These are phyloP conservation scores for Sternarchorhynchus goeldii DNA, from an alignment of 2,797 vertebrate species.

Conservation along the genomic window DNA sequence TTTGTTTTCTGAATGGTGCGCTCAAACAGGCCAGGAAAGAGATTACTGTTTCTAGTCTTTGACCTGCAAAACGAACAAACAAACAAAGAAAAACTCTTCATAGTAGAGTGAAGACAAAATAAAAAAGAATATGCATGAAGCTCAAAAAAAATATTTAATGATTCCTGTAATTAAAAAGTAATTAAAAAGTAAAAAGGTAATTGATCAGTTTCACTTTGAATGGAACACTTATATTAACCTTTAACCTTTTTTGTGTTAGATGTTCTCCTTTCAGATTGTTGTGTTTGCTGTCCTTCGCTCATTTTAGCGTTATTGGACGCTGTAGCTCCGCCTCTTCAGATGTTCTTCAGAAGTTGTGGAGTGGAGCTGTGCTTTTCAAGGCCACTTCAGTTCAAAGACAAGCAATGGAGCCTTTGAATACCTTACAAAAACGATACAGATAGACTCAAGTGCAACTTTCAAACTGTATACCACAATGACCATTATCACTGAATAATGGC, in stretches of 20 bases:
- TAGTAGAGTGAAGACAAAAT: neutral
- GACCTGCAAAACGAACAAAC: neutral
- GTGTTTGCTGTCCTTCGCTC: slow-evolving; percentile 46
- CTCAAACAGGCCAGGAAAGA: too few species aligned
- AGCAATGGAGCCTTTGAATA: neutral
- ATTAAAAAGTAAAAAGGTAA: too few species aligned
- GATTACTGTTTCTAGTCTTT: neutral
- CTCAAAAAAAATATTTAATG: neutral
- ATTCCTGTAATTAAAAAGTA: neutral
- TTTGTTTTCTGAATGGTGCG: too few species aligned
- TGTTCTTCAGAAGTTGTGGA: slow-evolving; percentile 43
- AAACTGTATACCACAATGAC: neutral
- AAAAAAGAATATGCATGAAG: neutral
- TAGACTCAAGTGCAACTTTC: neutral
- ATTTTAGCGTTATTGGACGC: slow-evolving; percentile 38
- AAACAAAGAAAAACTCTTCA: too few species aligned
- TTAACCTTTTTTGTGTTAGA: slow-evolving; percentile 39
- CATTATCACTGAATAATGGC: neutral
- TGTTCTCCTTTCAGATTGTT: slow-evolving; percentile 25
- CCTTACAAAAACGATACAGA: neutral
- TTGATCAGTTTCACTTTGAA: neutral
- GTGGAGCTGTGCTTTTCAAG: slow-evolving; percentile 47
- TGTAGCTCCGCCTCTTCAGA: slow-evolving; percentile 34
- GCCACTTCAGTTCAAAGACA: slow-evolving; percentile 8
- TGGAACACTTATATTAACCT: slow-evolving; percentile 11